Conservation (phyloP, 2,113 vertebrate species). For the Nipponia nippon region DNA sequence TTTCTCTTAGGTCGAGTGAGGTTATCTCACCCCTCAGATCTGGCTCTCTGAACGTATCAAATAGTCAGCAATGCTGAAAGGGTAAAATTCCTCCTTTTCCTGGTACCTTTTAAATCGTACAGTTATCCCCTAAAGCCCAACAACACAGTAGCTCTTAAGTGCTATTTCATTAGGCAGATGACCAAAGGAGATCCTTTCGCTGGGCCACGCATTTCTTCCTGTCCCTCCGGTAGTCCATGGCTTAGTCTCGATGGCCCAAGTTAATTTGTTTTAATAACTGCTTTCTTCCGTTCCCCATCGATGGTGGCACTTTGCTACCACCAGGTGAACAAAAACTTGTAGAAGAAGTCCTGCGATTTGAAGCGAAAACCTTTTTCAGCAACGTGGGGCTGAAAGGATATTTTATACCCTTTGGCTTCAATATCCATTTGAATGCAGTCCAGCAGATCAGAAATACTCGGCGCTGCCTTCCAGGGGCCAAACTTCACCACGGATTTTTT, state of each 20-base stretch:
- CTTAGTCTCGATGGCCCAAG: not conserved
- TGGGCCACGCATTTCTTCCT: not conserved
- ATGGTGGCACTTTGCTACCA: slow-evolving; percentile 72
- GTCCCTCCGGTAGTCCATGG: not conserved
- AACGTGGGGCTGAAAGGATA: slow-evolving; percentile 55
- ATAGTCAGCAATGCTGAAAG: not conserved
- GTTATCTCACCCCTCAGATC: not conserved
- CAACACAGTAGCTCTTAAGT: not conserved
- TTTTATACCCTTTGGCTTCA: slow-evolving; percentile 80
- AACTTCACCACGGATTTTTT: slow-evolving; percentile 89
- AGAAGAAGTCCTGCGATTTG: slow-evolving; percentile 76
- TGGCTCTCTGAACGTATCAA: not conserved
- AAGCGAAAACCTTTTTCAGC: slow-evolving; percentile 75
- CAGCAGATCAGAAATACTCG: slow-evolving; percentile 75
- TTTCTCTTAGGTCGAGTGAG: not conserved
- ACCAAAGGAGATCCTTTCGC: accelerated
- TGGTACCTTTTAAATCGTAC: not conserved
- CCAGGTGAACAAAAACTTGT: slow-evolving; percentile 86
- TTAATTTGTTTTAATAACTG: not conserved
- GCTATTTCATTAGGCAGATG: not conserved
- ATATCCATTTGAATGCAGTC: slow-evolving; percentile 87
- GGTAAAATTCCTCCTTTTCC: not conserved
- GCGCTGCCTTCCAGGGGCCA: slow-evolving; percentile 85
- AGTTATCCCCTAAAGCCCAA: not conserved
- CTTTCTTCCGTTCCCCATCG: not conserved